Base-by-base conservation (phyloP, 2,888 invertebrate species). In the Stramonita haemastoma region DNA sequence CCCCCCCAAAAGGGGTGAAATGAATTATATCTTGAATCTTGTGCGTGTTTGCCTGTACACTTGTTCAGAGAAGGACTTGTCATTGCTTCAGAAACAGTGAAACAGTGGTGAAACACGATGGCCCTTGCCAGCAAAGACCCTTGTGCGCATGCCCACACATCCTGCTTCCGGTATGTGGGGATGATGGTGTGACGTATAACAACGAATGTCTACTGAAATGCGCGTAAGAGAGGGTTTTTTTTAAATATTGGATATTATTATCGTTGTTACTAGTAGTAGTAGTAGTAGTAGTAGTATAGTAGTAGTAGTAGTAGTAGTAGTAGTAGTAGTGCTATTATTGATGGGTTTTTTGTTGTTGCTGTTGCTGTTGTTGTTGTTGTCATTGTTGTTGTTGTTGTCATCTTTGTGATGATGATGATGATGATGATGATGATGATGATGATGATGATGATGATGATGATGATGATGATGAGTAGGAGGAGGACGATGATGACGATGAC, bases 91-190 rank as follows among this genome's bases (percentile, higher is more conserved):
- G 57, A 29, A 85, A 34, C 19, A 29, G 29, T 29, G 57, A 85
- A 29, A 29, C 56, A 17, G 84, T 4, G 4, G 29, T 56, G 2
- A 57, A 29, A 36, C 15, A 85, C 56, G 66, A 89, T 4, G 89
- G 89, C 0, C 29, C 77, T n/a, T 89, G 89, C 17, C 83, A 87
- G 32, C 19, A 77, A 22, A 22, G 66, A 8, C 81, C n/a, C 1
- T 60, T 60, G 36, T 89, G 89, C 83, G 81, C 87, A 70, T 89
- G 89, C 81, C 89, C 87, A 0, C 66, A 70, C 66, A 81, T 87
- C 29, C 70, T 86, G 26, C 29, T 87, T 66, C 89, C 89, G 46
- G 89, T 89, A 22, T 89, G 89, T 56, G 89, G 89, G 73, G 87
- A 56, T 13, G 81, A 86, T 66, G 87, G 87, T 6, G 57, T 83